A percentile compares a stretch with the other conserved stretches of the same genome.
These are phyloP conservation scores for Laticauda laticaudata DNA, from an alignment of 2,113 vertebrate species.

Conservation along the genomic window DNA sequence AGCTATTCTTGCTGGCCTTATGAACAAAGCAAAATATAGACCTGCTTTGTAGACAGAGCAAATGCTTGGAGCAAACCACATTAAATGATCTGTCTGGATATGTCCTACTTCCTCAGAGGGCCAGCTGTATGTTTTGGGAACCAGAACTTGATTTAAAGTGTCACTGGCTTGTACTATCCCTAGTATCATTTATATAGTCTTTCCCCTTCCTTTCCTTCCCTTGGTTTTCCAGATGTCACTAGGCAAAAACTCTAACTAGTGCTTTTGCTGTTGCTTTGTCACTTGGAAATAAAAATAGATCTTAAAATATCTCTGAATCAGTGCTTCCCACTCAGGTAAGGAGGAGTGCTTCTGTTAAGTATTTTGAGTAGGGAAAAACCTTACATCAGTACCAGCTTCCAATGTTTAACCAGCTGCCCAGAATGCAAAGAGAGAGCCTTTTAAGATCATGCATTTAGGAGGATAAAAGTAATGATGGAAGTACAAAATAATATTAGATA, in stretches of 20 bases:
- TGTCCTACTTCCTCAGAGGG: too few species aligned
- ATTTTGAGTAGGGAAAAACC: neutral
- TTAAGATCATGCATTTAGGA: neutral
- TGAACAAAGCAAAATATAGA: neutral
- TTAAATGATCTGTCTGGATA: neutral
- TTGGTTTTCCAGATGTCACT: neutral
- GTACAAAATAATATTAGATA: neutral
- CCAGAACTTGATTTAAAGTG: neutral
- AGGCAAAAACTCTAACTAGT: neutral
- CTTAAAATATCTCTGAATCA: conserved; percentile 3
- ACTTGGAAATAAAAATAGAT: neutral
- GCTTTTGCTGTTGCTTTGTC: neutral
- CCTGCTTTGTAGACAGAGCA: neutral
- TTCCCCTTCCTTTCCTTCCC: neutral
- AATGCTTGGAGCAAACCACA: neutral
- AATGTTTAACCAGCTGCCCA: neutral
- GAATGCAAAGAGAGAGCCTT: neutral
- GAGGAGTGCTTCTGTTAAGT: neutral
- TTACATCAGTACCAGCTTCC: neutral
- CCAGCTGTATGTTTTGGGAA: neutral
- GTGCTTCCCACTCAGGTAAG: neutral
- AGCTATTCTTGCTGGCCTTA: neutral
- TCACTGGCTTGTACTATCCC: neutral
- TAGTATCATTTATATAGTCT: neutral
- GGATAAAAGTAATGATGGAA: neutral